Evolutionary conservation across 2,888 invertebrate species (phyloP), one percentile per base, ranked within the genome.

Genomic region (Campopleginae sp.): DNA sequence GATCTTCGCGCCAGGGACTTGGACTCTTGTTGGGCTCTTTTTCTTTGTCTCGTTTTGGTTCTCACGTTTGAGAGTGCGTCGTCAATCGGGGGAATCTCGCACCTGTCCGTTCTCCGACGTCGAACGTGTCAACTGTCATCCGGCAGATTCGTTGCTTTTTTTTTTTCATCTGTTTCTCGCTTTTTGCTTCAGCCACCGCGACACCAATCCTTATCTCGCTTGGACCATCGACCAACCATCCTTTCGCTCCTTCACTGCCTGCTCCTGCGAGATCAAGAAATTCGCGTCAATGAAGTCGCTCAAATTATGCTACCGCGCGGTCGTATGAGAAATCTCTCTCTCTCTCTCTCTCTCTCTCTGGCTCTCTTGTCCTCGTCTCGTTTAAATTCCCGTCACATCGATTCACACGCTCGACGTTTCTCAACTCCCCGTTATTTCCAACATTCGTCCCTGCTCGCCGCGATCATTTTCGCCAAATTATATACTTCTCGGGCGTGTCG

Each of bases 81-180:
- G 48, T 33, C 51, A 38, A 68, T 33, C 65, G 38, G 6, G 75
- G 65, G 66, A 66, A 72, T 82, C 80, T 82, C 75, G 72, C 85
- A 85, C 85, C 85, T 85, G 85, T 82, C 82, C 72, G 85, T 82
- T 80, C 72, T 63, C 72, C 58, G 51, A 42, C 80, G 63, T 82
- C 82, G 82, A 82, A 85, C 82, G 79, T 85, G 85, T 85, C 85
- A 80, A 85, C 82, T 80, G 85, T 82, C 79, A 48, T 68, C 79
- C 74, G 61, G n/a, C 31, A 44, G 44, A 58, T 58, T 51, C 19
- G n/a, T 19, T 58, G 23, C 23, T 54, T 23, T 54, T 23, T 23
- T 23, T 12, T 12, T 2, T 5, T 33, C 6, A 2, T n/a, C n/a
- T n/a, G n/a, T n/a, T n/a, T n/a, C 10, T 23, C 31, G 27, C 38